These are phyloP conservation scores for Drosophila sproati DNA, from an alignment of 1,140 invertebrate species.

Conservation along the genomic window DNA sequence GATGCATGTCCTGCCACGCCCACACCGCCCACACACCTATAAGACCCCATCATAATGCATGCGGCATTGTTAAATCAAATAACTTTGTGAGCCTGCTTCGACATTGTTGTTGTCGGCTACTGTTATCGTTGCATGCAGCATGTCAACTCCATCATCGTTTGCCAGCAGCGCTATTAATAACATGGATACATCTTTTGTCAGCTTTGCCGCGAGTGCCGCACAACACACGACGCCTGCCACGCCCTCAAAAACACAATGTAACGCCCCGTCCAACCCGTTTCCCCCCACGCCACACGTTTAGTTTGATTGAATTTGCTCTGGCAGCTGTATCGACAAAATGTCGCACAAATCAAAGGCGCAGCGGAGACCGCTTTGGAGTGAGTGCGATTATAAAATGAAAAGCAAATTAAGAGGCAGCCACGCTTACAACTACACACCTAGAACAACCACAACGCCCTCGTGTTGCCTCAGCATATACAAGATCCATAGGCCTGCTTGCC, in stretches of 20 bases:
- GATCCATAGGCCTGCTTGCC: background rate
- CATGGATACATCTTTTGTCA: slow-evolving; percentile 62
- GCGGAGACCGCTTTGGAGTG: slow-evolving; percentile 10
- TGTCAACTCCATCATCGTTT: slow-evolving; percentile 52
- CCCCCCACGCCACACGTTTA: slow-evolving; percentile 9
- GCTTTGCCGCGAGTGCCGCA: slow-evolving; percentile 28
- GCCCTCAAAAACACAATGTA: background rate
- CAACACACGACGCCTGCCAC: background rate
- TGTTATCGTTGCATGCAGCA: slow-evolving; percentile 2
- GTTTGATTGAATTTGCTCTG: slow-evolving; percentile 48
- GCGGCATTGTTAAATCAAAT: slow-evolving; percentile 55
- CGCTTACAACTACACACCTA: no score
- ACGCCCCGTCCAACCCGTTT: slow-evolving; percentile 5
- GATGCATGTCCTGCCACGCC: slow-evolving; percentile 4
- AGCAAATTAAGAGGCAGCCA: slow-evolving; percentile 30
- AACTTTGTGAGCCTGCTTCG: slow-evolving; percentile 31
- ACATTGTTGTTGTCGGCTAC: background rate
- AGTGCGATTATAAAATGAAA: slow-evolving; percentile 45
- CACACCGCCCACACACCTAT: slow-evolving; percentile 6
- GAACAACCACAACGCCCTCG: no score
- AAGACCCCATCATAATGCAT: slow-evolving; percentile 41
- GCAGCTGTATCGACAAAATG: slow-evolving; percentile 5
- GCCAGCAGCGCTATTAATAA: slow-evolving; percentile 61
- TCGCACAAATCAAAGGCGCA: slow-evolving; percentile 35
- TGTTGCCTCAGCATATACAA: no score